Conservation (phyloP, 2,888 invertebrate species). For the Cremastobaeus sp. region DNA sequence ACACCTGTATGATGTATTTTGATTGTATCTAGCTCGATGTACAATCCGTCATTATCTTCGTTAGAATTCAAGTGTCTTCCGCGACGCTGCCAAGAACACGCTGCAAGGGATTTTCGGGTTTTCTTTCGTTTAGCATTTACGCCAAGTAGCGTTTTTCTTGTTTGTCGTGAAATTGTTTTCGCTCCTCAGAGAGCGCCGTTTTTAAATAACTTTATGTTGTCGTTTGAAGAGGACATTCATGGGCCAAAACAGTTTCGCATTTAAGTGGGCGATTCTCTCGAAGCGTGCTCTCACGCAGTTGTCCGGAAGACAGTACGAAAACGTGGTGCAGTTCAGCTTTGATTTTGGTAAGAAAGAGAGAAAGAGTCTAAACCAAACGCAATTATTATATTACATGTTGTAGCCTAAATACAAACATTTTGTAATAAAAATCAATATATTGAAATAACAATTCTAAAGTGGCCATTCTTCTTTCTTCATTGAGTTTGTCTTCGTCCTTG, state of each 20-base stretch:
- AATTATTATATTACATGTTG: conserved; percentile 78
- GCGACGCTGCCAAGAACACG: conserved; percentile 67
- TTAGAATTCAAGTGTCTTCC: conserved; percentile 67
- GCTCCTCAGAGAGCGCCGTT: no score
- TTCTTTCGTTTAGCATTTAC: no score
- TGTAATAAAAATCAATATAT: conserved; percentile 78
- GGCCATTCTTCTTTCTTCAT: background rate
- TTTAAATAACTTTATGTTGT: no score
- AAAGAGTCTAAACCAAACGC: conserved; percentile 76
- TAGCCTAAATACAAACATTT: conserved; percentile 77
- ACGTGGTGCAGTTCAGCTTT: conserved; percentile 74
- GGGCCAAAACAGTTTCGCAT: conserved; percentile 14
- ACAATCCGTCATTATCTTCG: conserved; percentile 71
- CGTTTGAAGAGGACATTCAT: no score
- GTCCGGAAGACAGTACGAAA: conserved; percentile 66
- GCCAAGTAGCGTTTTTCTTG: conserved; percentile 1
- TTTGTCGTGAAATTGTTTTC: background rate
- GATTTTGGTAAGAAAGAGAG: conserved; percentile 70
- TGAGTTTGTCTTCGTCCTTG: background rate
- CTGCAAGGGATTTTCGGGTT: conserved; percentile 65
- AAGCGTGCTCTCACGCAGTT: conserved; percentile 64
- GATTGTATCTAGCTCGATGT: conserved; percentile 72
- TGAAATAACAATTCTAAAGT: conserved; percentile 65
- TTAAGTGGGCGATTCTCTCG: conserved; percentile 62
- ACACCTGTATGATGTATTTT: conserved; percentile 71